Percentiles rank a stretch among this genome's conserved stretches.
Evolutionary conservation across 1,140 invertebrate genomes (phyloP).

Genomic region (Neodiprion lecontei): DNA sequence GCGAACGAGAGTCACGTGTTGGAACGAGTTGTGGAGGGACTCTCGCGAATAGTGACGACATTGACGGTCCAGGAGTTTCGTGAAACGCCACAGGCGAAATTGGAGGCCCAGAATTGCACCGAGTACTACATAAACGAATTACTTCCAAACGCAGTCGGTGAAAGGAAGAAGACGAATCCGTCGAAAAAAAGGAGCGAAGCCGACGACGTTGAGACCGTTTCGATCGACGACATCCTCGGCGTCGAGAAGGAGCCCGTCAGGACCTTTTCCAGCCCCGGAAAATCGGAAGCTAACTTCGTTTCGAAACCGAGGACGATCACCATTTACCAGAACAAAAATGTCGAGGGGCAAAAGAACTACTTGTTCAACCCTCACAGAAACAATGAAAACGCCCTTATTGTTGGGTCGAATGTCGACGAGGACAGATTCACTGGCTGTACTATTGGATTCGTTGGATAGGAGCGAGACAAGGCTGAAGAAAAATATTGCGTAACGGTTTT

Average conservation of each 20-base stretch:
- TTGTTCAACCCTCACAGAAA: not conserved
- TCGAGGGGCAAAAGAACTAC: not conserved
- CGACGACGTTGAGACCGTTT: conserved; percentile 16
- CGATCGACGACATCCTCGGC: conserved; percentile 25
- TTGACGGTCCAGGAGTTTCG: conserved; percentile 68
- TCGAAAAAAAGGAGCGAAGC: not conserved
- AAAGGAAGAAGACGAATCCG: conserved; percentile 9
- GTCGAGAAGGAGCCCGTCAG: not conserved
- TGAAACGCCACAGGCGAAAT: conserved; percentile 23
- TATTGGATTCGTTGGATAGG: not conserved
- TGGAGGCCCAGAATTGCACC: conserved; percentile 24
- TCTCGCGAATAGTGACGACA: conserved; percentile 64
- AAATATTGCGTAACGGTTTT: too few species aligned
- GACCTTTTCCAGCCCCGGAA: not conserved
- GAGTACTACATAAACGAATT: conserved; percentile 45
- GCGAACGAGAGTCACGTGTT: conserved; percentile 73
- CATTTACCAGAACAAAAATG: not conserved
- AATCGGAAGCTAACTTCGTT: not conserved
- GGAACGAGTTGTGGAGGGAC: conserved; percentile 66
- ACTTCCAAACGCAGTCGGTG: conserved; percentile 21
- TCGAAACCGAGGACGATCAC: not conserved
- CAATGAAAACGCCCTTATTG: not conserved
- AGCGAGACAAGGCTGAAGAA: too few species aligned
- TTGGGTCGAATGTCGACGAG: not conserved
- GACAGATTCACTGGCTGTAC: not conserved